Conservation (phyloP, 2,113 vertebrate genomes). For the Mobula birostris region DNA sequence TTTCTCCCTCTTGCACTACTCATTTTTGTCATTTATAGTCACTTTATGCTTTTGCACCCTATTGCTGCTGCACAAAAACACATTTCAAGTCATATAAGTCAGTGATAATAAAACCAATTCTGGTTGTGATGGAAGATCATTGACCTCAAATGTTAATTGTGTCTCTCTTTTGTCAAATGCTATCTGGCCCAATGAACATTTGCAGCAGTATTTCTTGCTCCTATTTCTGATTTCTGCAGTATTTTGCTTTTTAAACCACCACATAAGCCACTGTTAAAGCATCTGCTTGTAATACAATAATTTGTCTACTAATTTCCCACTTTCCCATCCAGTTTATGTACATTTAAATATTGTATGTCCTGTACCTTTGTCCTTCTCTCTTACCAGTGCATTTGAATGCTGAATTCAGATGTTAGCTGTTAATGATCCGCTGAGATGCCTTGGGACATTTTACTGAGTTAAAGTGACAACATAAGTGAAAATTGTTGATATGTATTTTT, state of each 20-base stretch:
- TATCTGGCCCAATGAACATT: not conserved
- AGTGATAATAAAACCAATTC: not conserved
- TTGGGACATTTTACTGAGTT: not conserved
- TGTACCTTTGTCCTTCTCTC: not conserved
- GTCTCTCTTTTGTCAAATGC: not conserved
- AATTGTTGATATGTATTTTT: not conserved
- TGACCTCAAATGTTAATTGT: not conserved
- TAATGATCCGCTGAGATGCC: not conserved
- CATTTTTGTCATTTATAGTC: no score
- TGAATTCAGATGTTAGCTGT: not conserved
- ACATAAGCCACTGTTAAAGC: not conserved
- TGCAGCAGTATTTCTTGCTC: not conserved
- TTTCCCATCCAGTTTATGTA: not conserved
- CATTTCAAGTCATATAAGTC: no score
- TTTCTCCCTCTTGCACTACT: no score
- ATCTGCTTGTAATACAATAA: not conserved
- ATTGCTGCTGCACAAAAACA: no score
- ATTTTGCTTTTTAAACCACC: not conserved
- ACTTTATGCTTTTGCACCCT: no score
- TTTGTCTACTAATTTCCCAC: not conserved
- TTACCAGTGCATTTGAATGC: not conserved
- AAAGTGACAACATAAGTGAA: not conserved
- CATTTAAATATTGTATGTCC: not conserved
- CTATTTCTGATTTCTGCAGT: not conserved
- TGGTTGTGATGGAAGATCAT: not conserved